Base-by-base conservation (phyloP, 2,888 invertebrate genomes). In the Exocentrus adspersus region DNA sequence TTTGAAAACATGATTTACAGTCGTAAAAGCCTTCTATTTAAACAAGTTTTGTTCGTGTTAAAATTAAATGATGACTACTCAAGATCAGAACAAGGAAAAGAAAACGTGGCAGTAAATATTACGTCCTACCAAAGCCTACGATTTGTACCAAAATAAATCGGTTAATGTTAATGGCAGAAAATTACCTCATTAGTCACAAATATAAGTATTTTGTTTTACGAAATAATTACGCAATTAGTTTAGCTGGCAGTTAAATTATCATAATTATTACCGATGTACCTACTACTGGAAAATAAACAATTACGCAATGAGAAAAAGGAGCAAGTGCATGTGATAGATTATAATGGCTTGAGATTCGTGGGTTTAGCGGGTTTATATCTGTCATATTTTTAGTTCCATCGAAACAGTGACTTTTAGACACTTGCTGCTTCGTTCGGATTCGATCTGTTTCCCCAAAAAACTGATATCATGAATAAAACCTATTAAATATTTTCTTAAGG, bases 131-230 rank as follows among this genome's bases (percentile, higher is more conserved):
- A 50, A 30, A 50, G 10, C 50, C 50, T 50, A 50, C 50, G 50
- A 16, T 28, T 28, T 50, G 28, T 28, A 28, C 10, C 17, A 30
- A 50, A 50, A 50, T 50, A 50, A 28, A 50, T 50, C 50, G 17
- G 50, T 50, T 50, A 50, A 50, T 50, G 50, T 50, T 50, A 50
- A 50, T 50, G 50, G 30, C 30, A 30, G 30, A 4, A 48, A n/a
- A 50, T 50, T 50, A 30, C 50, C 50, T 50, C 50, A 50, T 14
- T 37, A 12, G 37, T 37, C 37, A n/a, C 12, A 37, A 37, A 37
- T n/a, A n/a, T 37, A 37, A 37, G 32, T 37, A 12, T 1, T n/a
- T n/a, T 12, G 10, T 37, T 37, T n/a, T 37, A 37, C n/a, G 37
- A 37, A 37, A n/a, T 12, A 12, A 37, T 12, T 37, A 30, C 30